These are phyloP conservation scores for Regulus satrapa DNA, from an alignment of 2,113 vertebrate genomes.

Conservation along the genomic window DNA sequence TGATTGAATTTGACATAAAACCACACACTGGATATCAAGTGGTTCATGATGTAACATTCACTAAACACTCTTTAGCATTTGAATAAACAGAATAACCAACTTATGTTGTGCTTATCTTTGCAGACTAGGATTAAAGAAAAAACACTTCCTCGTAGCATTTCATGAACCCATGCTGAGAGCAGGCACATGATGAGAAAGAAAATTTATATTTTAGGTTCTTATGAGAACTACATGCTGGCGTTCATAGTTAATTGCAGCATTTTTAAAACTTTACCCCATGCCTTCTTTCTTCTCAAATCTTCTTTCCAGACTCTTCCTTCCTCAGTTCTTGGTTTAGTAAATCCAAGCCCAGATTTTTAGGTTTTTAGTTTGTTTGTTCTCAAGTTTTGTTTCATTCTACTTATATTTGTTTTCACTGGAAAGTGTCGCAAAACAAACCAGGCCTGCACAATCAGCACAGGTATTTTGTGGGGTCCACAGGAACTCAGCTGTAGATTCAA, in stretches of 20 bases:
- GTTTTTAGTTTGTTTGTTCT: background rate
- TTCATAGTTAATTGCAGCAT: background rate
- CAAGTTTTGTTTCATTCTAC: accelerated
- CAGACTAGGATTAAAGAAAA: background rate
- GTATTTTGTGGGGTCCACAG: background rate
- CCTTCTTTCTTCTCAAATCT: background rate
- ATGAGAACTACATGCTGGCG: background rate
- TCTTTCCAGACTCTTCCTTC: background rate
- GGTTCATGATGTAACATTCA: background rate
- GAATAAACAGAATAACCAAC: background rate
- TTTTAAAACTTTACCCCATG: background rate
- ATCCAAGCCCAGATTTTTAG: background rate
- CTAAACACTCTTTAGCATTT: background rate
- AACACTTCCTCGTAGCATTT: background rate
- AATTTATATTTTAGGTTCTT: background rate
- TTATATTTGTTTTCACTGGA: background rate
- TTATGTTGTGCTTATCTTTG: background rate
- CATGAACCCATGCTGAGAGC: background rate
- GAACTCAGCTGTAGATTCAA: background rate
- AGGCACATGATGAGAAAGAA: background rate
- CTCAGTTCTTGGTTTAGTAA: background rate
- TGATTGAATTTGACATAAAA: background rate
- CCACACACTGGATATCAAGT: background rate
- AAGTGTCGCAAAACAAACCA: background rate
- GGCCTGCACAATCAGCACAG: background rate